These are phyloP conservation scores for Arizona elegans DNA, from an alignment of 2,113 vertebrate species.

Conservation along the genomic window DNA sequence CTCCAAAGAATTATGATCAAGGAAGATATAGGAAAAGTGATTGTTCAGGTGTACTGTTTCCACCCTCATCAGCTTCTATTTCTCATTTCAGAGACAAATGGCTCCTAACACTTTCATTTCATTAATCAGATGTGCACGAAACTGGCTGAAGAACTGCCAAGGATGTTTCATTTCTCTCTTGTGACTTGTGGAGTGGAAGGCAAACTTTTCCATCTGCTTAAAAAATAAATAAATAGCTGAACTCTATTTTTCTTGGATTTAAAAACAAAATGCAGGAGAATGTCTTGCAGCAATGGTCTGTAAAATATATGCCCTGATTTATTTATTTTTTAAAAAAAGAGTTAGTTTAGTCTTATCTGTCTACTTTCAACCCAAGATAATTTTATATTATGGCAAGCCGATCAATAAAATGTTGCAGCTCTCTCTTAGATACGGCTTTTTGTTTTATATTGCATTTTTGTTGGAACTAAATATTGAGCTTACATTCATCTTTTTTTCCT, in stretches of 20 bases:
- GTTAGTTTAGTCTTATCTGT: background rate
- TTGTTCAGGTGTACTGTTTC: background rate
- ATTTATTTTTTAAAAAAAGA: slow-evolving; percentile 5
- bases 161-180: background rate
- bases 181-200: background rate
- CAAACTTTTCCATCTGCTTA: slow-evolving; percentile 20
- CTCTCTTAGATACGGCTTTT: background rate
- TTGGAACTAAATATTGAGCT: background rate
- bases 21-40: background rate
- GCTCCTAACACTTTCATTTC: background rate
- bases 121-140: background rate
- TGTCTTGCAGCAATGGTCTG: slow-evolving; percentile 15
- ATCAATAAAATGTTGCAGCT: slow-evolving; percentile 26
- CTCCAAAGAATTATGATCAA: background rate
- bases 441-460: background rate
- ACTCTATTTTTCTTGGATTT: slow-evolving; percentile 38
- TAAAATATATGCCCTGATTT: slow-evolving; percentile 28
- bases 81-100: background rate
- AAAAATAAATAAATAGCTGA: background rate
- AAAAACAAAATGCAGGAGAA: slow-evolving; percentile 18
- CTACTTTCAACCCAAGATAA: slow-evolving; percentile 29
- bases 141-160: slow-evolving; percentile 2
- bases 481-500: background rate
- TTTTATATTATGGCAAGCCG: slow-evolving; percentile 18
- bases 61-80: background rate